phyloP scores from a whole-genome alignment of 2,888 invertebrate genomes.

The Eurois occulta region DNA sequence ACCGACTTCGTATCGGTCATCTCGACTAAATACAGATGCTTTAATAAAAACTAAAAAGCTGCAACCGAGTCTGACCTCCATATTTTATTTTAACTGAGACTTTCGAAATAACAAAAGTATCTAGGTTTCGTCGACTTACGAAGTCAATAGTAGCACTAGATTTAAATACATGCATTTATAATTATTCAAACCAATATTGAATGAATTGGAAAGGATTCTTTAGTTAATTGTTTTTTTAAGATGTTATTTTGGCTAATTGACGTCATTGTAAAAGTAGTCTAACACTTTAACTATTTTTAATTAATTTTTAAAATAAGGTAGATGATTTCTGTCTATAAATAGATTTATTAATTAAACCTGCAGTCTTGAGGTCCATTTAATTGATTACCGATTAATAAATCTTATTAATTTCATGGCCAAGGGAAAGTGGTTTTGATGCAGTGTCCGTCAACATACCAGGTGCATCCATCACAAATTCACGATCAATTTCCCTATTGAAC shows the following conservation, averaged over 20 bases:
- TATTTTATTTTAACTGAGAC: constrained; percentile 35
- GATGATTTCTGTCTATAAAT: not conserved
- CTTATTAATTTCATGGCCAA: not conserved
- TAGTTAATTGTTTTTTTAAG: not conserved
- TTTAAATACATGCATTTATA: constrained; percentile 32
- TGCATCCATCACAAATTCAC: not conserved
- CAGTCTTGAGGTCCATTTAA: not conserved
- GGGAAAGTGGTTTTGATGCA: constrained; percentile 3
- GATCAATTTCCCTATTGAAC: not conserved
- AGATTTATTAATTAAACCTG: not conserved
- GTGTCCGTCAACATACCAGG: too few relatives aligned
- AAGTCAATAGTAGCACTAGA: constrained; percentile 25
- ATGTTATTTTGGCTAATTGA: constrained; percentile 13
- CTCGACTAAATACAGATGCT: constrained; percentile 50
- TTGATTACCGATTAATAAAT: not conserved
- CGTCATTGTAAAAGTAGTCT: too few relatives aligned
- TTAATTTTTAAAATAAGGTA: not conserved
- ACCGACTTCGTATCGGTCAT: not conserved
- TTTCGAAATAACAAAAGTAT: constrained; percentile 55
- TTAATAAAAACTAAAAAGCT: constrained; percentile 33
- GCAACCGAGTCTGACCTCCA: constrained; percentile 51
- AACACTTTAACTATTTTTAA: too few relatives aligned
- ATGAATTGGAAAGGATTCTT: constrained; percentile 11
- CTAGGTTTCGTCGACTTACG: constrained; percentile 17
- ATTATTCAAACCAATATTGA: not conserved